Percentiles rank a stretch among this genome's conserved stretches.
Evolutionary conservation across 1,140 invertebrate species (phyloP).

Genomic region (Bombus affinis): DNA sequence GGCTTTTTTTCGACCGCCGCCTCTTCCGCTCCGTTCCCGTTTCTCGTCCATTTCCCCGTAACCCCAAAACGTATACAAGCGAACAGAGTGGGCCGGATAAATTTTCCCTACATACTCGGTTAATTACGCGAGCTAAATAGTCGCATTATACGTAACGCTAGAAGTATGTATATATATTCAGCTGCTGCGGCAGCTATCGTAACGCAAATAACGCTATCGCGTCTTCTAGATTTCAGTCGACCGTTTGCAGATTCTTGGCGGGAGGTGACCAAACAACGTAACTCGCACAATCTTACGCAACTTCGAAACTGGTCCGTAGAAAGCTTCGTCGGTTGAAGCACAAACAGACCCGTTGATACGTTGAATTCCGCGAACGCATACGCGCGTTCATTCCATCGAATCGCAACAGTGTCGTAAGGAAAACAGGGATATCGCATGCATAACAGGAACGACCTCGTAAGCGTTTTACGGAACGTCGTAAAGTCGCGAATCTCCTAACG

Average conservation of each 20-base stretch:
- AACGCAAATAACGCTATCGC: background rate
- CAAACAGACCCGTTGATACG: background rate
- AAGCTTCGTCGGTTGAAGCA: background rate
- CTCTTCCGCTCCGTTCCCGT: too few species aligned
- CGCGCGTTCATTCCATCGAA: conserved; percentile 44
- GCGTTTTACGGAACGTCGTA: background rate
- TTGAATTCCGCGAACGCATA: conserved; percentile 48
- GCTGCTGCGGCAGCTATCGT: background rate
- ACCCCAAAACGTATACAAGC: background rate
- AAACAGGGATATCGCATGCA: conserved; percentile 20
- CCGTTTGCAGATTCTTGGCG: background rate
- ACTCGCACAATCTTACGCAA: too few species aligned
- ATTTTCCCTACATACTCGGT: background rate
- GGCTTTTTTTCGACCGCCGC: conserved; percentile 13
- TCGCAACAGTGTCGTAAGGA: conserved; percentile 1
- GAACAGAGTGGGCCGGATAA: background rate
- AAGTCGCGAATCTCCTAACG: background rate
- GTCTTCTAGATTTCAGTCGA: background rate
- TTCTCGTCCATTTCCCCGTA: background rate
- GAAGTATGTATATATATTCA: background rate
- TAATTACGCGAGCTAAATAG: background rate
- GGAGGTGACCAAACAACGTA: too few species aligned
- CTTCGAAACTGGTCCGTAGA: background rate
- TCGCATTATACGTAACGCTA: too few species aligned
- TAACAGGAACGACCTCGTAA: background rate